Percentiles rank a stretch among this genome's conserved stretches.
Evolutionary conservation across 53 echinoderm and acorn worm genomes (phyloP).

Genomic region (Zoroaster sp.): DNA sequence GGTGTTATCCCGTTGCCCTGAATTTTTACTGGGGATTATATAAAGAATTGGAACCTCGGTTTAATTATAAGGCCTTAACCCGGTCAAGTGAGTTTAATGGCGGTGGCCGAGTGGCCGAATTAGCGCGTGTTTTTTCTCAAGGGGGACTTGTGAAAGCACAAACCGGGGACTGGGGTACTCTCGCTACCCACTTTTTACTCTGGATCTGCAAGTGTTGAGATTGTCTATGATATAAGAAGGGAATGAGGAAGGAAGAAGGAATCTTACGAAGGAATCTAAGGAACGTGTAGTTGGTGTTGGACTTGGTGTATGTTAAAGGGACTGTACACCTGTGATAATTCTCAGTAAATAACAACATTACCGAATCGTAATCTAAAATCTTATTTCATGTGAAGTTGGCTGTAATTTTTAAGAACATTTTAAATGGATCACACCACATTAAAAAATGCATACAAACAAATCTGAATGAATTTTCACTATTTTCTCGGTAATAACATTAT

Average conservation of each 20-base stretch:
- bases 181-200: neutral
- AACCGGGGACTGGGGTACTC: slow-evolving; percentile 1
- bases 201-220: neutral
- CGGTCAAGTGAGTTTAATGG: slow-evolving; percentile 53
- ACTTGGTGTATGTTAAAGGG: neutral
- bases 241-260: neutral
- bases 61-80: slow-evolving; percentile 43
- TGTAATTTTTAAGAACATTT: no score
- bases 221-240: neutral
- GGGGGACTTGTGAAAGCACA: slow-evolving; percentile 36
- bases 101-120: slow-evolving; percentile 45
- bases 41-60: neutral
- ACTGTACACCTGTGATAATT: no score
- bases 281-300: neutral
- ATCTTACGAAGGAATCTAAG: neutral
- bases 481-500: no score
- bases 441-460: no score
- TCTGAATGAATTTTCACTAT: no score
- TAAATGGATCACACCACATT: no score
- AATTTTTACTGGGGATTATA: neutral
- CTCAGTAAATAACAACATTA: no score
- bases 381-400: no score
- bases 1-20: neutral
- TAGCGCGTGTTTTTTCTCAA: slow-evolving; percentile 2
- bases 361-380: no score